A percentile compares a stretch with the other conserved stretches of the same genome.
Evolutionary conservation across 2,888 invertebrate species (phyloP).

Genomic region (Pemphredon lugubris): DNA sequence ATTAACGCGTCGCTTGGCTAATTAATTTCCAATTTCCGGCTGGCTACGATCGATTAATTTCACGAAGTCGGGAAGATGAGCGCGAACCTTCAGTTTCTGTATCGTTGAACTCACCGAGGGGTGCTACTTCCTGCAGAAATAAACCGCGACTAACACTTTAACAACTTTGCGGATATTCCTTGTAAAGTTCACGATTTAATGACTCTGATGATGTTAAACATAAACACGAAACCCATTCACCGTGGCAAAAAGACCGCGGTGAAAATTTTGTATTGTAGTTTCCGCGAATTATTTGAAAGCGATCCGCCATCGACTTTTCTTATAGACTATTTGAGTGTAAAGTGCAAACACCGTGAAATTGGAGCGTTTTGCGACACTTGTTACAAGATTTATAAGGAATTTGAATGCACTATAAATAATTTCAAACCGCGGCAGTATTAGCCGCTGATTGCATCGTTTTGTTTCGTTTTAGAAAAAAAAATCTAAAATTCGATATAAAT

Average conservation of each 20-base stretch:
- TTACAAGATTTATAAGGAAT: not conserved
- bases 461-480: not conserved
- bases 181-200: constrained; percentile 3
- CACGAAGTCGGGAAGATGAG: not conserved
- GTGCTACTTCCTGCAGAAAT: not conserved
- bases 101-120: not conserved
- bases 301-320: too few species aligned
- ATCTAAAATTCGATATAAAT: not conserved
- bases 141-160: not conserved
- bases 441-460: not conserved
- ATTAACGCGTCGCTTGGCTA: too few species aligned
- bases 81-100: not conserved
- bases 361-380: not conserved
- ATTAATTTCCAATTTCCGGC: constrained; percentile 21
- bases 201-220: not conserved
- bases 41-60: constrained; percentile 3
- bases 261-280: too few species aligned
- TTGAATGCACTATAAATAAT: not conserved
- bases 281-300: too few species aligned
- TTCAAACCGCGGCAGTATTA: not conserved
- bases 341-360: too few species aligned
- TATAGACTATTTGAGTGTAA: too few species aligned
- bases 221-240: constrained; percentile 11
- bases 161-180: not conserved
- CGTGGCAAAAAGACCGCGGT: too few species aligned